These are phyloP conservation scores for Epirrita christyi DNA, from an alignment of 2,888 invertebrate genomes.

Conservation along the genomic window DNA sequence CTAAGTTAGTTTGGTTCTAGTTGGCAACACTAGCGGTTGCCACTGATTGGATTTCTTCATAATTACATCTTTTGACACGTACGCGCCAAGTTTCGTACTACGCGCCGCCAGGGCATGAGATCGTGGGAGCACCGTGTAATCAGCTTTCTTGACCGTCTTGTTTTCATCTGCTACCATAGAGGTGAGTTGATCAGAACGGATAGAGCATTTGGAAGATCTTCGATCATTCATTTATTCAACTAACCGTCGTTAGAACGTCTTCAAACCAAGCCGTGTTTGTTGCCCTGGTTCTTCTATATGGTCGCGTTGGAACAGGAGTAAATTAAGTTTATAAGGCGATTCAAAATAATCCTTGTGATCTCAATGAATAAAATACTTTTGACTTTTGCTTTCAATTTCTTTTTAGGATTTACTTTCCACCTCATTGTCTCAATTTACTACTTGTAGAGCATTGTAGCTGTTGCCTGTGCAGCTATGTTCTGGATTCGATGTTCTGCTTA, in stretches of 20 bases:
- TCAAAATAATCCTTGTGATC: no score
- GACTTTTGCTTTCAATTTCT: no score
- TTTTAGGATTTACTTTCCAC: no score
- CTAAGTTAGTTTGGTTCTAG: neutral
- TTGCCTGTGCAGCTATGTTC: neutral
- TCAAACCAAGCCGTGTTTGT: no score
- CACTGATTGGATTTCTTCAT: slow-evolving; percentile 84
- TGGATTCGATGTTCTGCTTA: no score
- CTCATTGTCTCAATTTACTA: no score
- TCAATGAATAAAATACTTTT: no score
- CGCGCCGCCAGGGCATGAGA: slow-evolving; percentile 75
- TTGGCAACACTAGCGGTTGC: slow-evolving; percentile 44
- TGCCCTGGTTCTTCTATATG: no score
- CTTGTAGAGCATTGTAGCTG: neutral
- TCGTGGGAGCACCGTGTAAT: slow-evolving; percentile 84
- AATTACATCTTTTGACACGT: slow-evolving; percentile 85
- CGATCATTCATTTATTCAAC: no score
- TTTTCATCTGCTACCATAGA: slow-evolving; percentile 70
- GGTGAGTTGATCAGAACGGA: slow-evolving; percentile 52
- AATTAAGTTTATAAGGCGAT: no score
- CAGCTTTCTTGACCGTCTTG: slow-evolving; percentile 80
- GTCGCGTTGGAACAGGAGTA: no score
- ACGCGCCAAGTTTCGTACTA: slow-evolving; percentile 82
- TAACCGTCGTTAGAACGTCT: no score
- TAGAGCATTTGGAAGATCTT: slow-evolving; percentile 3